Conservation (phyloP, 2,797 vertebrate species). For the Rhynchonycteris naso region DNA sequence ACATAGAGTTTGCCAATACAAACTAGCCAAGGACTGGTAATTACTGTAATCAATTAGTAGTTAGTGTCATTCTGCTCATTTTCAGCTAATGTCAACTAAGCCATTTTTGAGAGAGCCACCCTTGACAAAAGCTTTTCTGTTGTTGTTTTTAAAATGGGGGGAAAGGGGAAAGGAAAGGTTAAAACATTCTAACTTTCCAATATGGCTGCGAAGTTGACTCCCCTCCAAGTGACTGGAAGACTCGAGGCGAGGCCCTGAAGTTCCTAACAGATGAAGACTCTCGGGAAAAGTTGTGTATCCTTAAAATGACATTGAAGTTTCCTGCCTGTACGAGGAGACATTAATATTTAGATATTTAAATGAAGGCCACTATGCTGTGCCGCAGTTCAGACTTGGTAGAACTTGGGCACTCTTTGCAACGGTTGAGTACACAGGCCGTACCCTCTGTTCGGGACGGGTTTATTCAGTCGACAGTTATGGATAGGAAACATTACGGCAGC, state of each 20-base stretch:
- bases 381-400: slow-evolving; percentile 90
- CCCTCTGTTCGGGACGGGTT: slow-evolving; percentile 95
- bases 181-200: slow-evolving; percentile 82
- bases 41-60: slow-evolving; percentile 98
- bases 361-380: slow-evolving; percentile 92
- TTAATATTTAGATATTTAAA: slow-evolving; percentile 99
- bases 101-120: slow-evolving; percentile 89
- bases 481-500: slow-evolving; percentile 97
- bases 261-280: slow-evolving; percentile 74
- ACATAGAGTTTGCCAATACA: slow-evolving; percentile 95
- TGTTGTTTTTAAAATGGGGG: slow-evolving; percentile 80
- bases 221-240: slow-evolving; percentile 52
- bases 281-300: slow-evolving; percentile 90
- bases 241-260: slow-evolving; percentile 64
- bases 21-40: slow-evolving; percentile 95
- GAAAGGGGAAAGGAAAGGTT: slow-evolving; percentile 78
- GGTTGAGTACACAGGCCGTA: slow-evolving; percentile 97
- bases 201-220: slow-evolving; percentile 71
- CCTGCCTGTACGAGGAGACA: slow-evolving; percentile 90
- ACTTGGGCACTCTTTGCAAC: slow-evolving; percentile 90
- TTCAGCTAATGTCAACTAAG: slow-evolving; percentile 92
- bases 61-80: slow-evolving; percentile 94
- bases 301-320: slow-evolving; percentile 97
- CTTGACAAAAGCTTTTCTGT: slow-evolving; percentile 86
- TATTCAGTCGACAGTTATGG: slow-evolving; percentile 97